phyloP scores from a whole-genome alignment of 2,113 vertebrate species.

The Leptosomus discolor region DNA sequence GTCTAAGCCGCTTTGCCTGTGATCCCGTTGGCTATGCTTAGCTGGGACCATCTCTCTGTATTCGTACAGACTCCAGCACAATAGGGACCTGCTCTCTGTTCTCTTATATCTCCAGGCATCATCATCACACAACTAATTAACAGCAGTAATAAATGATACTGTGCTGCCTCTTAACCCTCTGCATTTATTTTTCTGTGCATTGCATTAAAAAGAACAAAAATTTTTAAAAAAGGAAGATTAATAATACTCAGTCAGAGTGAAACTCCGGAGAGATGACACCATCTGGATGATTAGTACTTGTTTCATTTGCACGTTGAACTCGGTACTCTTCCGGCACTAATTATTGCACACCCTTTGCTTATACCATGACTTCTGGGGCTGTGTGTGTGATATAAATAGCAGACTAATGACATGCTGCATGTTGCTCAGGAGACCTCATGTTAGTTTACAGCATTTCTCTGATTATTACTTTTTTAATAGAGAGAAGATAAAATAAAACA shows the following conservation, averaged over 20 bases:
- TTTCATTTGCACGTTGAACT: conserved; percentile 62
- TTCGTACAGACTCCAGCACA: not conserved
- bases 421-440: conserved; percentile 57
- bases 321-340: conserved; percentile 60
- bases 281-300: conserved; percentile 66
- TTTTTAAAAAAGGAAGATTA: not conserved
- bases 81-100: not conserved
- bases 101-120: not conserved
- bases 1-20: not conserved
- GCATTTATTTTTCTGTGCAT: conserved; percentile 28
- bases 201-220: conserved; percentile 7
- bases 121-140: conserved; percentile 11
- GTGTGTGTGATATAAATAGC: conserved; percentile 64
- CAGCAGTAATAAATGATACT: conserved; percentile 18
- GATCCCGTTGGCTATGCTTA: rapidly evolving
- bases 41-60: not conserved
- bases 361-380: conserved; percentile 60
- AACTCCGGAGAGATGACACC: conserved; percentile 53
- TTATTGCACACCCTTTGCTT: conserved; percentile 66
- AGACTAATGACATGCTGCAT: conserved; percentile 63
- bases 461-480: conserved; percentile 64
- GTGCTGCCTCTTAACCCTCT: conserved; percentile 8
- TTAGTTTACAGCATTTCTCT: conserved; percentile 60
- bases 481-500: conserved; percentile 67
- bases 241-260: conserved; percentile 35